Conservation (phyloP, 2,797 vertebrate species). For the Simalia tracyae region DNA sequence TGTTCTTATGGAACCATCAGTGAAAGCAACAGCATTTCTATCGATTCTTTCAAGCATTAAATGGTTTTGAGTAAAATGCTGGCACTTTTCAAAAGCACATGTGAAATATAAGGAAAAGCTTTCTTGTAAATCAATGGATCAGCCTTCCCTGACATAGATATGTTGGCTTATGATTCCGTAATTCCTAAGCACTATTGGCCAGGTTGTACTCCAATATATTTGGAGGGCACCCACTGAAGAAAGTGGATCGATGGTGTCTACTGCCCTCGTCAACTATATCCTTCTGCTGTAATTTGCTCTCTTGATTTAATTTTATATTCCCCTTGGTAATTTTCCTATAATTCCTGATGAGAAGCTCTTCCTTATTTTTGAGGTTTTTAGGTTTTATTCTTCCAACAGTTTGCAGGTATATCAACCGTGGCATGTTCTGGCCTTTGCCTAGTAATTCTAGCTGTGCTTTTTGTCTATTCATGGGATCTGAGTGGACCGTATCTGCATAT, state of each 20-base stretch:
- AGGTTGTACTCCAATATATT: background rate
- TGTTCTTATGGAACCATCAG: slow-evolving; percentile 6
- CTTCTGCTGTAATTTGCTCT: too few relatives aligned
- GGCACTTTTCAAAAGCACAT: background rate
- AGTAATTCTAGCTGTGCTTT: background rate
- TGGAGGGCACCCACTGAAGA: background rate
- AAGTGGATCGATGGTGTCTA: background rate
- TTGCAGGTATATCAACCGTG: background rate
- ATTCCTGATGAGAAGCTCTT: background rate
- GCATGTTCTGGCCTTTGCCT: background rate
- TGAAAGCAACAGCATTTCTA: slow-evolving; percentile 5
- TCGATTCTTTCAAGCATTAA: slow-evolving; percentile 13
- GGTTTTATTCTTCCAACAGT: background rate
- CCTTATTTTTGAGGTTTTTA: background rate
- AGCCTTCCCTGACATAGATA: background rate
- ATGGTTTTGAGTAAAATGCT: slow-evolving; percentile 17
- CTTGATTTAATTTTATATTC: too few relatives aligned
- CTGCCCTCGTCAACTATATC: background rate
- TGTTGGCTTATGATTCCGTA: background rate
- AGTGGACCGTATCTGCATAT: background rate
- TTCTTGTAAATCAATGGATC: background rate
- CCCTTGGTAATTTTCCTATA: too few relatives aligned
- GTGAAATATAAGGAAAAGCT: background rate
- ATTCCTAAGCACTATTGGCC: background rate
- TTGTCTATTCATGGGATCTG: background rate